Percentiles rank a stretch among this genome's conserved stretches.
phyloP scores from a whole-genome alignment of 2,797 vertebrate genomes.

The Anguilla pacifica region DNA sequence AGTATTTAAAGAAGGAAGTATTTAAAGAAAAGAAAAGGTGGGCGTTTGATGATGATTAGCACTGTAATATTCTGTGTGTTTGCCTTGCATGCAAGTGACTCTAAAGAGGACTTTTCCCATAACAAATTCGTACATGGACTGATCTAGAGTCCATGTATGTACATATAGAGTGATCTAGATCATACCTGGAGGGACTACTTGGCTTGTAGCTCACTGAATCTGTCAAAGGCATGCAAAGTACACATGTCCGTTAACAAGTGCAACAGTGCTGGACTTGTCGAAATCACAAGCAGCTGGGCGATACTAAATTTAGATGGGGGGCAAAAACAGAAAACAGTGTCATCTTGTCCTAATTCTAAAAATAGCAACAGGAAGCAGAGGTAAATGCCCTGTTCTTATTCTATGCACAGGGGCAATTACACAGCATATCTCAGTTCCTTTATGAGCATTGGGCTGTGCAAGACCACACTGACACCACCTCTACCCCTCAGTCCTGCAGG shows the following conservation, averaged over 20 bases:
- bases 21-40: background rate
- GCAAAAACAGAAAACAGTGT: slow-evolving; percentile 30
- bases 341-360: slow-evolving; percentile 13
- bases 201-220: background rate
- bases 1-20: background rate
- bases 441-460: background rate
- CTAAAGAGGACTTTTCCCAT: background rate
- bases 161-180: background rate
- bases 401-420: background rate
- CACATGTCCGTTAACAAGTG: slow-evolving; percentile 38
- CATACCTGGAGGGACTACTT: background rate
- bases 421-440: background rate
- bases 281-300: slow-evolving; percentile 26
- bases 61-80: background rate
- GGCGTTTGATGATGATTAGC: background rate
- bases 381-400: slow-evolving; percentile 15
- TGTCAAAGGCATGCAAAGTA: slow-evolving; percentile 27
- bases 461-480: background rate
- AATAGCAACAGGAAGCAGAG: slow-evolving; percentile 28
- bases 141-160: background rate
- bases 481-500: background rate
- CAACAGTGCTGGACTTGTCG: slow-evolving; percentile 19
- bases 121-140: too few species aligned
- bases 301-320: slow-evolving; percentile 41
- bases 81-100: too few species aligned